Evolutionary conservation across 2,888 invertebrate genomes (phyloP).

Genomic region (Yponomeuta malinellus): DNA sequence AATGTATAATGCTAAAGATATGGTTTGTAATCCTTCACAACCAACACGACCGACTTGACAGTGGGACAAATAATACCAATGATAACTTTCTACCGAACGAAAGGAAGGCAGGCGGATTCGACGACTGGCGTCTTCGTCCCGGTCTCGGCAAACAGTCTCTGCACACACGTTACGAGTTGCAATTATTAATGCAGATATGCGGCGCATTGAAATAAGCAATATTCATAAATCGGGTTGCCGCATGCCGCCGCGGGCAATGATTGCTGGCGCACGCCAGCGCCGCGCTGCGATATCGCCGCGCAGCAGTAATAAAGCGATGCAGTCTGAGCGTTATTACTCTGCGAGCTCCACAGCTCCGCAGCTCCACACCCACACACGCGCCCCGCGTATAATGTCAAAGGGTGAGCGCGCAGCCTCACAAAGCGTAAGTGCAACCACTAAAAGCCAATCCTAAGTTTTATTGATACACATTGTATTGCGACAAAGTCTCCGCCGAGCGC

Average conservation of each 20-base stretch:
- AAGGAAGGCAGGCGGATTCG: neutral
- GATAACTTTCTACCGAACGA: neutral
- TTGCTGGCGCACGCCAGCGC: neutral
- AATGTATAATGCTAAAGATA: too few species aligned
- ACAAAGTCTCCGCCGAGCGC: slow-evolving; percentile 72
- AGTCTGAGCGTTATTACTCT: slow-evolving; percentile 56
- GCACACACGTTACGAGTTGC: neutral
- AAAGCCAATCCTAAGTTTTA: slow-evolving; percentile 77
- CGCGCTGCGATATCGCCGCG: neutral
- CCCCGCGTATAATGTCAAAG: slow-evolving; percentile 73
- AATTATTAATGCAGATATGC: slow-evolving; percentile 5
- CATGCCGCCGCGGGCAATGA: slow-evolving; percentile 25
- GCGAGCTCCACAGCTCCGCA: slow-evolving; percentile 29
- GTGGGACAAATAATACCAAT: too few species aligned
- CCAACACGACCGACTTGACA: too few species aligned
- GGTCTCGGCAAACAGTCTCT: neutral
- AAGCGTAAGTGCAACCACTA: slow-evolving; percentile 77
- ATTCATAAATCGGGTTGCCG: slow-evolving; percentile 17
- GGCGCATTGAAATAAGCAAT: slow-evolving; percentile 11
- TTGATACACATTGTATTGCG: slow-evolving; percentile 77
- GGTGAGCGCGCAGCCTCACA: slow-evolving; percentile 73
- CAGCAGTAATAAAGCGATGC: slow-evolving; percentile 32
- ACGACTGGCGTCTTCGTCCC: neutral
- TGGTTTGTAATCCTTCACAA: too few species aligned
- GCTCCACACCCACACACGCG: slow-evolving; percentile 29